These are phyloP conservation scores for Urophycis tenuis DNA, from an alignment of 2,797 vertebrate species.

Conservation along the genomic window DNA sequence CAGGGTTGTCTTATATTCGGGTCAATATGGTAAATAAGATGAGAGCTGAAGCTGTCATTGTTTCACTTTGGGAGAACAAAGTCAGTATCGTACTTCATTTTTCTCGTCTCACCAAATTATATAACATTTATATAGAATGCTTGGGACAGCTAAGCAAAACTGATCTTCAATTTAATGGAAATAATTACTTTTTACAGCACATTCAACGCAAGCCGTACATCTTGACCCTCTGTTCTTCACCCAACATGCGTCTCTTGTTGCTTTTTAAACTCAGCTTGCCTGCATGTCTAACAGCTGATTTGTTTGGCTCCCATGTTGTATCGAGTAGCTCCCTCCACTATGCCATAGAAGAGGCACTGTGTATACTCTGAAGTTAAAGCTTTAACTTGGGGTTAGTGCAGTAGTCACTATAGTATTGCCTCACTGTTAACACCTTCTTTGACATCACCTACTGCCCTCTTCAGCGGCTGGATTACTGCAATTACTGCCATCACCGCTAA, in stretches of 20 bases:
- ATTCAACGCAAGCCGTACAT: neutral
- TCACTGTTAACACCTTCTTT: conserved; percentile 5
- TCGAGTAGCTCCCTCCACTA: neutral
- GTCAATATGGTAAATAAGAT: neutral
- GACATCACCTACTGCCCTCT: conserved; percentile 8
- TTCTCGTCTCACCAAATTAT: neutral
- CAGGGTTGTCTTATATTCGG: too few relatives aligned
- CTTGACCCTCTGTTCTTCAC: neutral
- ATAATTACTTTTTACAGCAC: neutral
- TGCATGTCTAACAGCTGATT: neutral
- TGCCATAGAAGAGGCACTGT: neutral
- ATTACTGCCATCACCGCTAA: conserved; percentile 42
- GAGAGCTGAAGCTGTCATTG: neutral
- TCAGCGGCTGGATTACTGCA: conserved; percentile 87
- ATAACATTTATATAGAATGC: neutral
- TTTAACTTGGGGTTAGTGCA: neutral
- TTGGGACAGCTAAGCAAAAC: neutral
- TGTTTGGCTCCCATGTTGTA: neutral
- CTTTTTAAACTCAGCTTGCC: neutral
- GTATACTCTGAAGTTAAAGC: neutral
- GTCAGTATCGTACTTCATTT: neutral
- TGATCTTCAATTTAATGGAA: neutral
- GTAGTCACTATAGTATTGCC: neutral
- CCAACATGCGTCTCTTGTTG: neutral
- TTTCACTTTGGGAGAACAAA: neutral